Conservation (phyloP, 2,888 invertebrate species). For the Nycteola revayana region DNA sequence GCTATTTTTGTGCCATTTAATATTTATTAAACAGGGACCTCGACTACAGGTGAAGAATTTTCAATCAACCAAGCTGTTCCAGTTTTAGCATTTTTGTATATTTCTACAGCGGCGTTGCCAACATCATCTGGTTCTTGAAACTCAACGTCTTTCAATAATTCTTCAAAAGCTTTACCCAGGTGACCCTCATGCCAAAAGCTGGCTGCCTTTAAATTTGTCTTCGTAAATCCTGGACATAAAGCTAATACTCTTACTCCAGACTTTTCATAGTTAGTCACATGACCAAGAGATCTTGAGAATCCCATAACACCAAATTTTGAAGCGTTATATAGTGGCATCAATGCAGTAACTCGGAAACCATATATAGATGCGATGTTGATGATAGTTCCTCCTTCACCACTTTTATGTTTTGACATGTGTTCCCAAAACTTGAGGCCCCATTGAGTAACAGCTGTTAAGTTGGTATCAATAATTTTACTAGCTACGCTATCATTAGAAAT, state of each 20-base stretch:
- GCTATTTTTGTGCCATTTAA: no score
- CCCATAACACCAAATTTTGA: constrained; percentile 76
- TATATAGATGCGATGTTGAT: constrained; percentile 69
- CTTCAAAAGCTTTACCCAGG: no score
- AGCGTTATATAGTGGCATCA: constrained; percentile 36
- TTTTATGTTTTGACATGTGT: constrained; percentile 70
- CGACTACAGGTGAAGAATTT: no score
- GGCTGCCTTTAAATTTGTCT: no score
- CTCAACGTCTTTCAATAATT: no score
- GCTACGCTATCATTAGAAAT: neutral
- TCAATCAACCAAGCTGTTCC: no score
- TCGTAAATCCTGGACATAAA: no score
- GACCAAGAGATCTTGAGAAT: constrained; percentile 59
- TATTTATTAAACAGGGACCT: no score
- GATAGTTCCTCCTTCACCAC: constrained; percentile 79
- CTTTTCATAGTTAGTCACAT: constrained; percentile 51
- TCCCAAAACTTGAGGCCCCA: constrained; percentile 66
- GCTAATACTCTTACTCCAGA: constrained; percentile 45
- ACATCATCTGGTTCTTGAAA: no score
- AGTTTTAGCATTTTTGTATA: no score
- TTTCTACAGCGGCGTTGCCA: no score
- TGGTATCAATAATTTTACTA: constrained; percentile 10
- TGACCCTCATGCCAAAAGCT: no score
- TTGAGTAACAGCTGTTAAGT: constrained; percentile 21
- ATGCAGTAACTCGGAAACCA: constrained; percentile 19